Base-by-base conservation (phyloP, 2,888 invertebrate genomes). In the Celastrina argiolus region DNA sequence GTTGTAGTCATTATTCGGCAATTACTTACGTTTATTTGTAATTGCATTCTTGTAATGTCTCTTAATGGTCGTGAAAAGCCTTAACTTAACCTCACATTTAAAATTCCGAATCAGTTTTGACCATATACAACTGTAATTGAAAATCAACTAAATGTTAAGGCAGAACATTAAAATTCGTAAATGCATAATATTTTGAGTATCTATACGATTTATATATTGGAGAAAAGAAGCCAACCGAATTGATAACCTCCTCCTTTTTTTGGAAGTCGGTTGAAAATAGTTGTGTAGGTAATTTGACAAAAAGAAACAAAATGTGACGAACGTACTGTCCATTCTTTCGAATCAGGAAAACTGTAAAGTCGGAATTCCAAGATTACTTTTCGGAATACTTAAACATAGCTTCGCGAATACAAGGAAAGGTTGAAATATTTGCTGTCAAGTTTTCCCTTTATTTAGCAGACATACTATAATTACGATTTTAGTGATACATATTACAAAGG, bases 1-100 rank as follows among this genome's bases (percentile, higher is more conserved):
- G 51, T 51, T 51, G 51, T 45, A 18, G 10, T 51, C 51, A 51
- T 51, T 51, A 51, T 51, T 51, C 51, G 51, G 51, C 51, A 51
- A 51, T 51, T 51, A 51, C 51, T 51, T 26, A 51, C 22, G 51
- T 51, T 51, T 26, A 51, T 51, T 51, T 26, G 51, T 26, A 51
- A 51, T 51, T 51, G 51, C 51, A 51, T 51, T 51, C 51, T 51
- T 51, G 10, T 22, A 51, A 22, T 51, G 10, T 51, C 22, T 51
- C 10, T 26, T 12, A 18, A 22, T 51, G 4, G 12, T 12, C 51
- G 10, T 10, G 10, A 12, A 36, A 51, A 51, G 45, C 45, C 18
- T 26, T 6, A 12, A 51, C 12, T 51, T 51, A 51, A 22, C 51
- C 22, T 51, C 18, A 45, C 51, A 51, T 10, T 51, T 18, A 45